Percentiles rank a stretch among this genome's conserved stretches.
Evolutionary conservation across 2,113 vertebrate genomes (phyloP).

Genomic region (Pseudois nayaur): DNA sequence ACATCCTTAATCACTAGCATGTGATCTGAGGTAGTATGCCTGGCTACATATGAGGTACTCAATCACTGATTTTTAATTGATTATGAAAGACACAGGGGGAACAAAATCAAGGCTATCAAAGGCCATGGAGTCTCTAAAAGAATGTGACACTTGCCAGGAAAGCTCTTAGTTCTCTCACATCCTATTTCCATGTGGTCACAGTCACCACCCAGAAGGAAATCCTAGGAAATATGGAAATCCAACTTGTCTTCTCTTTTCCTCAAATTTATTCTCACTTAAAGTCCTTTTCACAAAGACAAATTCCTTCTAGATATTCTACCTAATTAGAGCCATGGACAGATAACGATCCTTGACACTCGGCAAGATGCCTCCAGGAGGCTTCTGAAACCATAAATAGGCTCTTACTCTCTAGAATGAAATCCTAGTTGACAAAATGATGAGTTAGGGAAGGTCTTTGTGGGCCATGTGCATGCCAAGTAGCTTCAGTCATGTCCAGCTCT

Average conservation of each 20-base stretch:
- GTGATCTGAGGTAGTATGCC: background rate
- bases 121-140: background rate
- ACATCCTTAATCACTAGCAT: background rate
- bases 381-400: background rate
- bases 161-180: background rate
- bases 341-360: background rate
- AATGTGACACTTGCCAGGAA: background rate
- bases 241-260: conserved; percentile 9
- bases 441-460: background rate
- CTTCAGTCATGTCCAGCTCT: background rate
- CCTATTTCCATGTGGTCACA: background rate
- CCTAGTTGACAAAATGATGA: background rate
- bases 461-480: background rate
- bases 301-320: background rate
- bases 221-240: background rate
- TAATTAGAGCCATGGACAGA: background rate
- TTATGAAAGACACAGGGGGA: background rate
- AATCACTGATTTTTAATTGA: background rate
- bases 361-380: background rate
- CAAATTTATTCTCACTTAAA: background rate
- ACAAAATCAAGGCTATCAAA: background rate
- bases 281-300: background rate
- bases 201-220: background rate
- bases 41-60: background rate
- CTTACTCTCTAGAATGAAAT: background rate